A percentile compares a stretch with the other conserved stretches of the same genome.
Conservation (phyloP, 2,888 invertebrate species). For the Eupithecia subumbrata region DNA sequence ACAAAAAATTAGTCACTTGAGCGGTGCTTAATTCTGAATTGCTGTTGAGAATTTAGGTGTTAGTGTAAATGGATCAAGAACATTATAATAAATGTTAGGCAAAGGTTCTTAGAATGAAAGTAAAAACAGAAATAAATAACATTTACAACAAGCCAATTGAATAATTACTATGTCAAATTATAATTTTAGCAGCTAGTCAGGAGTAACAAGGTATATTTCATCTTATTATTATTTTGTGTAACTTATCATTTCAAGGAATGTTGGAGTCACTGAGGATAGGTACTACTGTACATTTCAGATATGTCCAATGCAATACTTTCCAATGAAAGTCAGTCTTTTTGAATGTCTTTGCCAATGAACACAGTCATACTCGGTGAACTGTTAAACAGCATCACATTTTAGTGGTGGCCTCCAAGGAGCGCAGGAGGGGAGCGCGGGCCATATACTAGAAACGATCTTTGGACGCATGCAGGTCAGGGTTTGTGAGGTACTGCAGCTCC, state of each 20-base stretch:
- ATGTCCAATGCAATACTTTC: conserved; percentile 54
- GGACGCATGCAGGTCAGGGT: conserved; percentile 88
- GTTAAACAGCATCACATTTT: conserved; percentile 77
- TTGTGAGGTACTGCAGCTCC: conserved; percentile 93
- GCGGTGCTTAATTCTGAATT: background rate
- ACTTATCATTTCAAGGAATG: conserved; percentile 55
- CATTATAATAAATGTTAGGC: background rate
- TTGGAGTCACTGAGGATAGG: conserved; percentile 37
- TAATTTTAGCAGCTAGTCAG: conserved; percentile 9
- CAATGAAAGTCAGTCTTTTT: conserved; percentile 67
- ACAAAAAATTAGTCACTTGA: background rate
- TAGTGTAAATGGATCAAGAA: background rate
- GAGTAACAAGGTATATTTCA: background rate
- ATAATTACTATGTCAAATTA: background rate
- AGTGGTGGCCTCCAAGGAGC: conserved; percentile 78
- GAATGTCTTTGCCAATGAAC: conserved; percentile 58
- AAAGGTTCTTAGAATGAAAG: background rate
- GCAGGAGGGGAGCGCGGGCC: conserved; percentile 81
- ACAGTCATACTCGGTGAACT: conserved; percentile 46
- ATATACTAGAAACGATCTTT: conserved; percentile 95
- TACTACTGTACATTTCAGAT: conserved; percentile 49
- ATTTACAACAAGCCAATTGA: conserved; percentile 2
- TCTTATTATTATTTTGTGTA: background rate
- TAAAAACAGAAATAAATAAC: conserved; percentile 10
- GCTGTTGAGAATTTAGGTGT: background rate